Base-by-base conservation (phyloP, 2,888 invertebrate genomes). In the Hylaea fasciaria region DNA sequence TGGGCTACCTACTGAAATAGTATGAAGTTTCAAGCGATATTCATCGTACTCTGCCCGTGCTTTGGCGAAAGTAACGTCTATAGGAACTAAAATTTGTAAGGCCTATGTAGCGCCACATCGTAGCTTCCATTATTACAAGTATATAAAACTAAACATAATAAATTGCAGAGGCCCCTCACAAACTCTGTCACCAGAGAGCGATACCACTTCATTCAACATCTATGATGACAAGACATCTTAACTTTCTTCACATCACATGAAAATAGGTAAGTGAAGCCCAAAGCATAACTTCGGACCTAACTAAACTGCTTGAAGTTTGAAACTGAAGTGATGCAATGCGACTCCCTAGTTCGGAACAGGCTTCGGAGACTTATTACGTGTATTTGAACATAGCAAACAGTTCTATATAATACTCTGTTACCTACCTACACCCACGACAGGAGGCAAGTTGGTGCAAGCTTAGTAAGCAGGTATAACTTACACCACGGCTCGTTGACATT, bases 371-470 rank as follows among this genome's bases (percentile, higher is more conserved):
- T 47, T 56, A 46, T 57, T 51, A 45, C n/a, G 49, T 41, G 40
- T 61, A 61, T 63, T 64, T 63, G 63, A 61, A 57, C 56, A 60
- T 51, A 14, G 46, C 50, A 44, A 50, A 57, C 37, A 46, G 39
- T 17, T 46, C 40, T 14, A 8, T 41, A 13, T 8, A 43, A 43
- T 49, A 49, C 3, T 49, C 16, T 41, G 29, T 41, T 10, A 32
- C 22, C 22, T 22, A 32, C 32, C 2, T 39, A 29, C 29, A 40
- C 44, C 39, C 16, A 11, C n/a, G 16, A 32, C 28, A 12, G 12
- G 35, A 32, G 29, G 13, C 9, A 16, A 47, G 46, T 22, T 22
- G 17, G 14, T 9, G 28, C 40, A 46, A 47, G 22, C 22, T 22
- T 22, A n/a, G n/a, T n/a, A n/a, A n/a, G n/a, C n/a, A n/a, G n/a